phyloP scores from a whole-genome alignment of 2,113 vertebrate species.

The Hyperopisus bebe region DNA sequence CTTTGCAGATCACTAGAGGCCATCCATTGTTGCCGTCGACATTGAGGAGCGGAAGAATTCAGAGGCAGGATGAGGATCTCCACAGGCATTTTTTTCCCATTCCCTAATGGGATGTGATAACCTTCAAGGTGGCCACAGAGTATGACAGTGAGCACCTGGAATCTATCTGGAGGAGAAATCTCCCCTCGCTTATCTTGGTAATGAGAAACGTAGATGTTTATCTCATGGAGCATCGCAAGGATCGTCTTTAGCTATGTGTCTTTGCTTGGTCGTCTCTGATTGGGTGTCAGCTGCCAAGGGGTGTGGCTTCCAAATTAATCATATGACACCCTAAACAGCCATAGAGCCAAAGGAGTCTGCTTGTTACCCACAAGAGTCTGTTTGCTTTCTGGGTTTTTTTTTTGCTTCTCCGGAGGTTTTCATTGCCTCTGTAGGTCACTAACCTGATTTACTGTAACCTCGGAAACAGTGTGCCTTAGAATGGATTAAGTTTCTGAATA shows the following conservation, averaged over 20 bases:
- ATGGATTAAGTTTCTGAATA: not conserved
- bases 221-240: constrained; percentile 9
- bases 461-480: not conserved
- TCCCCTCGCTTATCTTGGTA: constrained; percentile 28
- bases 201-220: constrained; percentile 25
- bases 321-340: not conserved
- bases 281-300: not conserved
- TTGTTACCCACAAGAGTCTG: not conserved
- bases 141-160: not conserved
- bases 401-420: not conserved
- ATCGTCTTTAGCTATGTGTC: not conserved
- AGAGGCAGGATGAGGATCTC: not conserved
- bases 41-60: constrained; percentile 14
- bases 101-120: constrained; percentile 25
- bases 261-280: not conserved
- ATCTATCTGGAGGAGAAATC: constrained; percentile 22
- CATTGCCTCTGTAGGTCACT: not conserved
- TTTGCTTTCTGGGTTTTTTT: not conserved
- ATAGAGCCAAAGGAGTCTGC: not conserved
- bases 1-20: not conserved
- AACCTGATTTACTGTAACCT: not conserved
- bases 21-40: not conserved
- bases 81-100: constrained; percentile 12
- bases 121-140: constrained; percentile 22
- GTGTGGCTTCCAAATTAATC: not conserved